Evolutionary conservation across 2,888 invertebrate species (phyloP), one percentile per base, ranked within the genome.

Genomic region (Spodoptera exigua): DNA sequence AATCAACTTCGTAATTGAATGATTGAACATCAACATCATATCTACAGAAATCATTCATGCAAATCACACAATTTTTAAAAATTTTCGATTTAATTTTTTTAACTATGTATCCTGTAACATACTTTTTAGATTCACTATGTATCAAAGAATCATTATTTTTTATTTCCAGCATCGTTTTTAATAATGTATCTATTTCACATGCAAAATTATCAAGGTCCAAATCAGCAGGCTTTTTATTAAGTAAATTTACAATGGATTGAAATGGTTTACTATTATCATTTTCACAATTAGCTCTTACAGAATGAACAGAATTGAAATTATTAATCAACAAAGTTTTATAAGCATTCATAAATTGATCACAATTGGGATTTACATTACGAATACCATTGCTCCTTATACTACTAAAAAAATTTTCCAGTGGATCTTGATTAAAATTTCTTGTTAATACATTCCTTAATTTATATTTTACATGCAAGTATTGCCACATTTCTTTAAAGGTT

Each of bases 261-360:
- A n/a, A n/a, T n/a, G n/a, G n/a, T n/a, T n/a, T n/a, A n/a, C n/a
- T n/a, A n/a, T n/a, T n/a, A n/a, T n/a, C n/a, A n/a, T 43, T 13
- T 43, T 43, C 41, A 27, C 41, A 43, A 43, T 43, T 43, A 2
- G 41, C 41, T 2, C 41, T 5, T n/a, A n/a, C 41, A 43, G 41
- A 43, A 21, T 43, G 18, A n/a, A 7, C 21, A 21, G 18, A 21
- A 39, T 39, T 43, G 27, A n/a, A 43, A 43, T 43, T 43, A 27
- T 27, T 43, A 4, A 43, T 13, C 21, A 43, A 27, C 43, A 43
- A 43, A n/a, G 43, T 27, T 43, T 43, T 43, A 27, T n/a, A 43
- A 4, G 43, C 43, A 43, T 43, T 43, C 1, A 13, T 43, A 43
- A 43, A 43, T 43, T 43, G 43, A 43, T 43, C 5, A n/a, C 43